Evolutionary conservation across 2,113 vertebrate species (phyloP), one percentile per base, ranked within the genome.

Genomic region (Crotalus tigris): DNA sequence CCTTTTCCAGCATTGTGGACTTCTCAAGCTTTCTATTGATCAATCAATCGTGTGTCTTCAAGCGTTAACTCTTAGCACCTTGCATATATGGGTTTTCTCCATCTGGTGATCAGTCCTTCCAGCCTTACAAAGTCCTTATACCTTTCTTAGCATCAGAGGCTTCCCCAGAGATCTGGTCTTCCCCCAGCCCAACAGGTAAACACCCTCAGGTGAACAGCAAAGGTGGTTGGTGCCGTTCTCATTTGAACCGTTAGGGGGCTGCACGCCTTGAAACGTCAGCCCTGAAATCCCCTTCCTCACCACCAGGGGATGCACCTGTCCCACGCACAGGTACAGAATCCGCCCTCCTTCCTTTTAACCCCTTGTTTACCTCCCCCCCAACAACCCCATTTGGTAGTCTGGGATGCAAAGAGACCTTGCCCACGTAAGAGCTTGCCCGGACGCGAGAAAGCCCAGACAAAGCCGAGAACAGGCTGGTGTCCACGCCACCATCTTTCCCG

Each of bases 61-160:
- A 58, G 57, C 19, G 1, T 26, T 9, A 26, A 59, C 23, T 26
- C 58, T 59, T 59, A 24, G 6, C 58, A 59, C 8, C 58, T 49
- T 59, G 58, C 58, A 9, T 26, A 59, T 23, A 26, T 59, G 23
- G 23, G 23, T 61, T 26, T 26, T 61, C 58, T 61, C 61, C 61
- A n/a, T 29, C 8, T 8, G 29, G 61, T n/a, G 29, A 44, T 0
- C 0, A 1, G 29, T 69, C 11, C 12, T n/a, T n/a, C 29, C 0
- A 0, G 1, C n/a, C 61, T 29, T 13, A 11, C 61, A n/a, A 29
- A 12, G 29, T 69, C 49, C 49, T 51, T 51, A 51, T 51, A 64
- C 26, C 4, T n/a, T 12, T 13, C 29, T 23, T 9, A 55, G 54
- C 0, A 55, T 55, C 54, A 55, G 2, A 61, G 24, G 23, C 59